phyloP scores from a whole-genome alignment of 2,888 invertebrate species.

The Thelaira solivaga region DNA sequence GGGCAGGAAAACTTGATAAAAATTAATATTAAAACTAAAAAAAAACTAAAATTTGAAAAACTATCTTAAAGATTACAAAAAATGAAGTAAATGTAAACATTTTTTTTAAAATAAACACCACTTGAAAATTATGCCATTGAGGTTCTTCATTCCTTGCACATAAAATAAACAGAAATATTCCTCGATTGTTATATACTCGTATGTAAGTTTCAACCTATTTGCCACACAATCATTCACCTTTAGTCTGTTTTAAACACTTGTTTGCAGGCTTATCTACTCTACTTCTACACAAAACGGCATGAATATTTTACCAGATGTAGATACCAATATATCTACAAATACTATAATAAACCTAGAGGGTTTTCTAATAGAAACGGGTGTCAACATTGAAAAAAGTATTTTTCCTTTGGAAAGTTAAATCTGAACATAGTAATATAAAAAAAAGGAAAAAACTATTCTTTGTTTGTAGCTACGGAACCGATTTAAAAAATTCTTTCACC shows the following conservation, averaged over 20 bases:
- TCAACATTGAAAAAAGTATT: no score
- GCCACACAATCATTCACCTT: constrained; percentile 27
- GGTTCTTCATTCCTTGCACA: neutral
- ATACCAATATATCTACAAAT: no score
- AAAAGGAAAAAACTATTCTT: no score
- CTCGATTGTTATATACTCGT: constrained; percentile 24
- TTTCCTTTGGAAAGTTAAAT: no score
- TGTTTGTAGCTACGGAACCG: no score
- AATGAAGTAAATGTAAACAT: neutral
- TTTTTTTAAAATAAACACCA: neutral
- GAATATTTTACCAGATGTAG: constrained; percentile 7
- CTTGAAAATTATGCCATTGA: neutral
- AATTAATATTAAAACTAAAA: no score
- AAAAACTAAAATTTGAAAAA: no score
- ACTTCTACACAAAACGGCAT: neutral
- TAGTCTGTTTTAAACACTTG: constrained; percentile 51
- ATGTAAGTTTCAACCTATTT: constrained; percentile 25
- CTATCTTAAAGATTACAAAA: no score
- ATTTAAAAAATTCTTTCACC: no score
- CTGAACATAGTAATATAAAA: no score
- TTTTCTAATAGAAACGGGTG: no score
- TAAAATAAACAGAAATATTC: neutral
- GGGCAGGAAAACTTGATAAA: neutral
- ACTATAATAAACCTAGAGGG: no score
- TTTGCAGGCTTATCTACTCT: constrained; percentile 38